Percentiles rank a stretch among this genome's conserved stretches.
These are phyloP conservation scores for Mustelus asterias DNA, from an alignment of 2,113 vertebrate species.

Conservation along the genomic window DNA sequence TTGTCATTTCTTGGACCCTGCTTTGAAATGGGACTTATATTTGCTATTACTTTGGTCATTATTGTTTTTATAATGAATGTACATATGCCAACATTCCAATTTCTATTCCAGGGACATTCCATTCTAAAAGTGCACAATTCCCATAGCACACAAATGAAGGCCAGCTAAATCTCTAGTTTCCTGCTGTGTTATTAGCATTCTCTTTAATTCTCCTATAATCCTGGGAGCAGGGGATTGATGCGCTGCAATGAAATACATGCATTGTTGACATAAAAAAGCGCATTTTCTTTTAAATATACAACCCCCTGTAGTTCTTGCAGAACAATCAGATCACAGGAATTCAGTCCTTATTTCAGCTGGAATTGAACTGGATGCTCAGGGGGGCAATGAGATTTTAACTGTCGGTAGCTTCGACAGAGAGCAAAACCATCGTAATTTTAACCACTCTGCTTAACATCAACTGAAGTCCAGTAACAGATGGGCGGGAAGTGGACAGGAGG, in stretches of 20 bases:
- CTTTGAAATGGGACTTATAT: neutral
- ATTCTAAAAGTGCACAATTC: neutral
- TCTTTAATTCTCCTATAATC: neutral
- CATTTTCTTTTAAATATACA: neutral
- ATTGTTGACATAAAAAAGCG: neutral
- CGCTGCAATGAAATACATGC: neutral
- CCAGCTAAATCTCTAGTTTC: neutral
- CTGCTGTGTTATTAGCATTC: neutral
- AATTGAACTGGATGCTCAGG: neutral
- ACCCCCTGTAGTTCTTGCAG: neutral
- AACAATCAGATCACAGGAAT: neutral
- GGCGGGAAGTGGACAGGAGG: neutral
- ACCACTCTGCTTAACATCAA: neutral
- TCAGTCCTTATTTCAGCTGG: neutral
- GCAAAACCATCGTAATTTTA: neutral
- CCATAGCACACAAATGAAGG: neutral
- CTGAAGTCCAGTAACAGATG: neutral
- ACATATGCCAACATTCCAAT: neutral
- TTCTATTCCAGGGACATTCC: conserved; percentile 21
- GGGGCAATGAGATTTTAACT: neutral
- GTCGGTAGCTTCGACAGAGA: neutral
- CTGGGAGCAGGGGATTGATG: neutral
- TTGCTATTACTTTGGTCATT: neutral
- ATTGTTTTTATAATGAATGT: neutral
- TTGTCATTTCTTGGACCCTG: neutral